Evolutionary conservation across 2,888 invertebrate genomes (phyloP), one percentile per base, ranked within the genome.

Genomic region (Dorcus hopei): DNA sequence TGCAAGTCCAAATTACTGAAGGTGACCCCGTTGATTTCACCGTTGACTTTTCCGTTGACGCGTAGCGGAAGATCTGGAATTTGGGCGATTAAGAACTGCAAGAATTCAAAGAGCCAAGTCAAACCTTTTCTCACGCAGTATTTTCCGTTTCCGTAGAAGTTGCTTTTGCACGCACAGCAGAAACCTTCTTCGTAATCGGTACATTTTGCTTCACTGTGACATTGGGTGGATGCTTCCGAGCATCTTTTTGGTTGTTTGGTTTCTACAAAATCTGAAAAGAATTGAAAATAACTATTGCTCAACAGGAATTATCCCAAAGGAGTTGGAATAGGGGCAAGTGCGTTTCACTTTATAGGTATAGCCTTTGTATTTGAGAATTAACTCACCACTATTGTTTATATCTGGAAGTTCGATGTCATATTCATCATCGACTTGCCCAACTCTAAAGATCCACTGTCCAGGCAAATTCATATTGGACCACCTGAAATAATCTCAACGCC

Each of bases 91-190:
- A 33, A 7, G 51, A 9, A 73, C 72, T 52, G 38, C 54, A 38
- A 11, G 11, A 14, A 43, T 47, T 53, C n/a, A 11, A 42, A 23
- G 43, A 43, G 45, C 19, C 38, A 9, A 38, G 23, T 49, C 65
- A 71, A 73, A 83, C 89, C 87, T 74, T 88, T 85, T 76, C 89
- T 89, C 58, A 97, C 84, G 74, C 98, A 98, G 52, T 88, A 88
- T 74, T 87, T 87, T 54, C 98, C 98, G 74, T 98, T 98, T 61
- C 98, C 98, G 73, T 92, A 95, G 79, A 81, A 94, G 5, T 90
- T 91, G n/a, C 83, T 79, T 40, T 85, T 82, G 75, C 98, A 98
- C 62, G 85, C 81, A 75, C 98, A 99, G 74, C 97, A 98, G 74
- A 90, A 95, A 7, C 97, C 97, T 38, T 83, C 82, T 51, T 85